Base-by-base conservation (phyloP, 2,888 invertebrate genomes). In the Cordilura impudica region DNA sequence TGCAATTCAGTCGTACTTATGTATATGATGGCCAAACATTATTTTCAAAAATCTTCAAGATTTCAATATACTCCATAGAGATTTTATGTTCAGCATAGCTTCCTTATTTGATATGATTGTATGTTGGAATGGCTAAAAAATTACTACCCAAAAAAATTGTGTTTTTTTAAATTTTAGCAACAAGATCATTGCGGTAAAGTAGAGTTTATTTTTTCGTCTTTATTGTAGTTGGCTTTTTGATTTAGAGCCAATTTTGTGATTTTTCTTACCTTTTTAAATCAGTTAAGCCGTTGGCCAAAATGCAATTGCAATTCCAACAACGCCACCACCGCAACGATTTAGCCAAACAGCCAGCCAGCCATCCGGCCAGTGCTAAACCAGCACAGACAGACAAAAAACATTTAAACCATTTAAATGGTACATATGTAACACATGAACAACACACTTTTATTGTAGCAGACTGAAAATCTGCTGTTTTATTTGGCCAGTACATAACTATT, bases 191-290 rank as follows among this genome's bases (percentile, higher is more conserved):
- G 45, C 56, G 63, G 63, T 54, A 65, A 43, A 56, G 31, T 54
- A 61, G 31, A 63, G 47, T 79, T 70, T 45, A 23, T 53, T 35
- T 5, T 43, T 23, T 35, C 2, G n/a, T 8, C 51, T 61, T 74
- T 73, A 54, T 67, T 73, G 58, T 58, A 65, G 74, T 75, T 79
- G 71, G 49, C 66, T 58, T 75, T 75, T 79, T 79, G 79, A 79
- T 79, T 79, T 79, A 79, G 67, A 75, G 79, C 79, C 79, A 79
- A 79, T 75, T 79, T 79, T 71, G 53, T 58, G 74, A 79, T 56
- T 72, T 77, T 67, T 70, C 66, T 70, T 71, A 54, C 65, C 63
- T 70, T 73, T 39, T 67, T 61, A 79, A 79, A 79, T 79, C 79
- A 75, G 79, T 75, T 79, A 79, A 79, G 79, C 79, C 75, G 67